Conservation (phyloP, 2,113 vertebrate genomes). For the Tragelaphus scriptus region DNA sequence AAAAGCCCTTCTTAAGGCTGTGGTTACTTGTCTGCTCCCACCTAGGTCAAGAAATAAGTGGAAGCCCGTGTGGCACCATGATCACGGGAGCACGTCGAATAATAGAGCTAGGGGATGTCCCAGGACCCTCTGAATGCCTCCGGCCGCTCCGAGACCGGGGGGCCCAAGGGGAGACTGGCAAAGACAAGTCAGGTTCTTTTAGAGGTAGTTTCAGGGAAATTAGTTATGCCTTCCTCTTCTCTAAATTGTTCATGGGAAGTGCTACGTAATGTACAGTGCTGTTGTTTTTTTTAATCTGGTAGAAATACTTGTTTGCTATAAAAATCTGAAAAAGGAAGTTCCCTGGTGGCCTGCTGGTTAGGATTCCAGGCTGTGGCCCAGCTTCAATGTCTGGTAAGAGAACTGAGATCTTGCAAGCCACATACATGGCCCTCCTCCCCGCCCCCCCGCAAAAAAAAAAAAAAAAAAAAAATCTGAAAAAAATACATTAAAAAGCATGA, state of each 20-base stretch:
- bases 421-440: background rate
- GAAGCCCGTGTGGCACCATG: accelerated
- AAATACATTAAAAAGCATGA: background rate
- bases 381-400: background rate
- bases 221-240: background rate
- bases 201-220: background rate
- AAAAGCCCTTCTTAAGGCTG: conserved; percentile 20
- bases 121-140: background rate
- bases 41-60: background rate
- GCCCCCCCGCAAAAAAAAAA: too few relatives aligned
- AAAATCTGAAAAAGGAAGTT: background rate
- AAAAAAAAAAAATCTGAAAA: background rate
- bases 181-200: background rate
- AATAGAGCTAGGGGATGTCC: background rate
- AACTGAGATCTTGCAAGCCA: background rate
- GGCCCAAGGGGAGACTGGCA: background rate
- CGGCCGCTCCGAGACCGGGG: background rate
- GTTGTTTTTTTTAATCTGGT: background rate
- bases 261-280: background rate
- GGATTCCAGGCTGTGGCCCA: background rate
- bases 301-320: background rate
- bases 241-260: background rate
- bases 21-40: background rate
- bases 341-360: background rate
- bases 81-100: background rate